Evolutionary conservation across 2,888 invertebrate species (phyloP).

Genomic region (Crossocerus cetratus): DNA sequence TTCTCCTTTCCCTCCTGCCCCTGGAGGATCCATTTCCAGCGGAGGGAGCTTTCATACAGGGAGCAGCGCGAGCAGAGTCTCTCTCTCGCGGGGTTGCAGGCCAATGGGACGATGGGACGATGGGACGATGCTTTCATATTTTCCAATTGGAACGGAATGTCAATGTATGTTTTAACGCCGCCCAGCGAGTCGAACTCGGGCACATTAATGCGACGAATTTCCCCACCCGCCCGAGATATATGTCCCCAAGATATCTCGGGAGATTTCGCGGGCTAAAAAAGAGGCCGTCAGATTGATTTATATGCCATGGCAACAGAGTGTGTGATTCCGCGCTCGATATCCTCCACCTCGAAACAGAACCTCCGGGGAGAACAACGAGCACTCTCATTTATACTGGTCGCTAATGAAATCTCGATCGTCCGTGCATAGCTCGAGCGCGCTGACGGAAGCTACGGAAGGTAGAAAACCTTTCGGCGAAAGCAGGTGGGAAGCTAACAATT

Average conservation of each 20-base stretch:
- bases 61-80: background rate
- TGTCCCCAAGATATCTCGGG: constrained; percentile 41
- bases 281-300: constrained; percentile 56
- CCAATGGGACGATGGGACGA: background rate
- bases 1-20: background rate
- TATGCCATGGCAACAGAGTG: constrained; percentile 45
- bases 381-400: background rate
- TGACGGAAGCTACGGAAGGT: too few relatives aligned
- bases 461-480: too few relatives aligned
- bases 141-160: background rate
- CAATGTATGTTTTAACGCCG: background rate
- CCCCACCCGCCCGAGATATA: constrained; percentile 22
- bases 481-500: background rate
- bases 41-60: too few relatives aligned
- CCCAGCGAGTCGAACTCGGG: background rate
- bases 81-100: background rate
- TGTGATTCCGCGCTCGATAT: constrained; percentile 30
- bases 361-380: constrained; percentile 27
- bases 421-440: too few relatives aligned
- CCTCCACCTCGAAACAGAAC: too few relatives aligned
- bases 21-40: background rate
- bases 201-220: constrained; percentile 24
- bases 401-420: too few relatives aligned
- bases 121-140: background rate
- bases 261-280: constrained; percentile 18